These are phyloP conservation scores for Danio kyathit DNA, from an alignment of 2,797 vertebrate species.

Conservation along the genomic window DNA sequence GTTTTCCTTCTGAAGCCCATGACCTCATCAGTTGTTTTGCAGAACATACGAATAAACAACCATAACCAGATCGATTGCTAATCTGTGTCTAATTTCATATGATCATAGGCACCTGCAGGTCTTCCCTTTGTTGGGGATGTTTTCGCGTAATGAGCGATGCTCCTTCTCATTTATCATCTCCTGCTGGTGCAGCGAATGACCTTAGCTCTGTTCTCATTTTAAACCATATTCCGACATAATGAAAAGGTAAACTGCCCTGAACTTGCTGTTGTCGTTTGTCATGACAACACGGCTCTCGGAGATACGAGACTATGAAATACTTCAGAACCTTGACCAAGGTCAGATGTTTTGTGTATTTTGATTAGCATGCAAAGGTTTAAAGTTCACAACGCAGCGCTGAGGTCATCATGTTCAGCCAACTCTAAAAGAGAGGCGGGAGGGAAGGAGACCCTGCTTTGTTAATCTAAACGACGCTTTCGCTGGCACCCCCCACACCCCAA, in stretches of 20 bases:
- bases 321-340: slow-evolving; percentile 58
- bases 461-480: slow-evolving; percentile 76
- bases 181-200: slow-evolving; percentile 10
- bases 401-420: slow-evolving; percentile 60
- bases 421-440: slow-evolving; percentile 51
- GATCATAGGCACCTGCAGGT: background rate
- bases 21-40: slow-evolving; percentile 5
- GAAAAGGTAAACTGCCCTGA: slow-evolving; percentile 44
- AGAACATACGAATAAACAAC: slow-evolving; percentile 11
- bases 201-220: slow-evolving; percentile 39
- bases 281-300: slow-evolving; percentile 37
- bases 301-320: slow-evolving; percentile 45
- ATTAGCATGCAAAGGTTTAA: slow-evolving; percentile 62
- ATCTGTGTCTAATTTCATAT: slow-evolving; percentile 6
- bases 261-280: slow-evolving; percentile 41
- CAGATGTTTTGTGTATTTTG: slow-evolving; percentile 51
- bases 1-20: slow-evolving; percentile 20
- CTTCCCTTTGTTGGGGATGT: background rate
- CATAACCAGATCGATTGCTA: slow-evolving; percentile 6
- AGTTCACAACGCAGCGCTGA: slow-evolving; percentile 59
- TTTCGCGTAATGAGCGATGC: slow-evolving; percentile 22
- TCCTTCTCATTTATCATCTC: slow-evolving; percentile 33
- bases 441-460: slow-evolving; percentile 71
- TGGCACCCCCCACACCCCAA: slow-evolving; percentile 64
- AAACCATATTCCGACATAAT: slow-evolving; percentile 27